Evolutionary conservation across 2,797 vertebrate genomes (phyloP).

Genomic region (Microctenopoma stevenorrisi): DNA sequence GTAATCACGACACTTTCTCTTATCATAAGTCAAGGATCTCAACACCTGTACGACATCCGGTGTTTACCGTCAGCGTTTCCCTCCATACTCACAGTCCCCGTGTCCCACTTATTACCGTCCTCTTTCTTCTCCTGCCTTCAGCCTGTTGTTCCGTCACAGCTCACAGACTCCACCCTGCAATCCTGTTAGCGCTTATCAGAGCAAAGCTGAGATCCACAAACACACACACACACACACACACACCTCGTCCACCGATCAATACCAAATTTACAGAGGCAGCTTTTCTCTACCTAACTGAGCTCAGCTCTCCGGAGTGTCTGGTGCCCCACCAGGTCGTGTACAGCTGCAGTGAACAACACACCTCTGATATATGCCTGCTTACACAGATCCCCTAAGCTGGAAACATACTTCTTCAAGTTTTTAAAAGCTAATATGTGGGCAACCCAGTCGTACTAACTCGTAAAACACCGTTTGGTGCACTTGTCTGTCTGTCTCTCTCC

Average conservation of each 20-base stretch:
- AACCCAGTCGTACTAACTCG: neutral
- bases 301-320: conserved; percentile 58
- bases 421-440: neutral
- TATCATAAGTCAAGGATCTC: too few relatives aligned
- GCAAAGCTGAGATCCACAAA: conserved; percentile 54
- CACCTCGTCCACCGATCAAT: conserved; percentile 62
- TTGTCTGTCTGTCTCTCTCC: conserved; percentile 5
- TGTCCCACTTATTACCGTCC: conserved; percentile 31
- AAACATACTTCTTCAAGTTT: conserved; percentile 14
- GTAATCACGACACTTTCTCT: too few relatives aligned
- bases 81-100: conserved; percentile 9
- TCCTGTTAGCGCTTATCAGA: conserved; percentile 74
- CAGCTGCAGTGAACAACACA: conserved; percentile 21
- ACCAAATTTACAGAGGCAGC: conserved; percentile 66
- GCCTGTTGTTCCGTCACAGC: conserved; percentile 62
- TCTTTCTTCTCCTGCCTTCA: conserved; percentile 38
- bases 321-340: conserved; percentile 22
- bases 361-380: conserved; percentile 7
- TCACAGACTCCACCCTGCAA: conserved; percentile 59
- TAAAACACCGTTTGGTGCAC: neutral
- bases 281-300: conserved; percentile 60
- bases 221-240: conserved; percentile 28
- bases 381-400: conserved; percentile 8
- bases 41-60: neutral
- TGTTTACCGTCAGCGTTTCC: conserved; percentile 13